Percentiles rank a stretch among this genome's conserved stretches.
Conservation (phyloP, 2,797 vertebrate genomes). For the Sebastes reedi region DNA sequence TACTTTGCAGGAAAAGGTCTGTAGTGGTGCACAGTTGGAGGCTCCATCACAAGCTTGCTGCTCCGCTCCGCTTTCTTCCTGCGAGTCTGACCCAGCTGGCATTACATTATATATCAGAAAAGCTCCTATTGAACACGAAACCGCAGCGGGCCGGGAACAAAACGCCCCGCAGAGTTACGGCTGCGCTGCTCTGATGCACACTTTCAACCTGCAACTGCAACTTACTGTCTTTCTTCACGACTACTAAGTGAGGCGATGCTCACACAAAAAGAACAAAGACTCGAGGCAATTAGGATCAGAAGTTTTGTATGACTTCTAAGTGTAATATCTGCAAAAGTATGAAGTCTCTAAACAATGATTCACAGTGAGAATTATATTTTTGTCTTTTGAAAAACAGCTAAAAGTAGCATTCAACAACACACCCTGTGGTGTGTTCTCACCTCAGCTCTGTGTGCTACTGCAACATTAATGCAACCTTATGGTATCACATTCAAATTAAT, state of each 20-base stretch:
- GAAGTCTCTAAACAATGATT: background rate
- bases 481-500: background rate
- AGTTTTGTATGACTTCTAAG: background rate
- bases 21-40: constrained; percentile 12
- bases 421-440: background rate
- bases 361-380: background rate
- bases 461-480: background rate
- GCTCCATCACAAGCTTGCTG: constrained; percentile 1
- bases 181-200: background rate
- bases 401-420: background rate
- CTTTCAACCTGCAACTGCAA: background rate
- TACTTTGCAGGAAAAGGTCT: constrained; percentile 23
- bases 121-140: constrained; percentile 20
- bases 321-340: background rate
- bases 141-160: background rate
- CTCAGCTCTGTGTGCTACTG: background rate
- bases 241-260: background rate
- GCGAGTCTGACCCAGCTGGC: constrained; percentile 35
- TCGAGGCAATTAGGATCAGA: background rate
- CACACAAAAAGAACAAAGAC: background rate
- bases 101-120: constrained; percentile 36
- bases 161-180: constrained; percentile 1
- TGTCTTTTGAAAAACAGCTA: background rate
- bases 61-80: constrained; percentile 16
- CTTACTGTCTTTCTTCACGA: background rate